Conservation (phyloP, 2,888 invertebrate species). For the Aphidoletes aphidimyza region DNA sequence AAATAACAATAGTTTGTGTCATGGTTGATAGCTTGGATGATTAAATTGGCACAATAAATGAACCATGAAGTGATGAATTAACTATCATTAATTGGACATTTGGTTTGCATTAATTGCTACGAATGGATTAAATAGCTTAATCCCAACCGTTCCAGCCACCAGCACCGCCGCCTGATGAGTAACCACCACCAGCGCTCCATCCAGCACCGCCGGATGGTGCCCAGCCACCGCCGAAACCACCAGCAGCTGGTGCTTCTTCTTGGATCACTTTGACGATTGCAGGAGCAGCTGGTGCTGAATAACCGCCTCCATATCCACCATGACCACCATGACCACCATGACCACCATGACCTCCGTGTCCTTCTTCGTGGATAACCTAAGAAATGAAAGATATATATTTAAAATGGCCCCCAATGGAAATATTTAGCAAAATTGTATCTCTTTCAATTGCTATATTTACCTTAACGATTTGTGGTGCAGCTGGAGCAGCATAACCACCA, state of each 20-base stretch:
- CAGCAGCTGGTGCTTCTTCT: not conserved
- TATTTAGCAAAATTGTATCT: no score
- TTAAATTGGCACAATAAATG: slow-evolving; percentile 23
- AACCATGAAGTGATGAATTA: not conserved
- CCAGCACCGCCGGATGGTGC: not conserved
- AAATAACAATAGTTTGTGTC: slow-evolving; percentile 30
- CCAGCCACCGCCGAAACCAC: not conserved
- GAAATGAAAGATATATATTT: no score
- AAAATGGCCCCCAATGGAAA: no score
- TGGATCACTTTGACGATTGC: not conserved
- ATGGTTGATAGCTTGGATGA: not conserved
- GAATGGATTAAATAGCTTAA: not conserved
- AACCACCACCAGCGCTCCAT: slow-evolving; percentile 9
- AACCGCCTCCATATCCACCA: slow-evolving; percentile 10
- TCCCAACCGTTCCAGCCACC: slow-evolving; percentile 18
- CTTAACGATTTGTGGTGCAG: not conserved
- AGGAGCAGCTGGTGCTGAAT: not conserved
- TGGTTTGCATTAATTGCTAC: not conserved
- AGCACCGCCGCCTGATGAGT: not conserved
- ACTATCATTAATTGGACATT: not conserved
- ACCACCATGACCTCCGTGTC: not conserved
- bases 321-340: slow-evolving; percentile 9
- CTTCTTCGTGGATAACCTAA: not conserved
- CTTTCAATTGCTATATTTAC: no score
- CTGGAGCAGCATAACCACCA: not conserved